A percentile compares a stretch with the other conserved stretches of the same genome.
Evolutionary conservation across 2,797 vertebrate genomes (phyloP).

Genomic region (Setipinna tenuifilis): DNA sequence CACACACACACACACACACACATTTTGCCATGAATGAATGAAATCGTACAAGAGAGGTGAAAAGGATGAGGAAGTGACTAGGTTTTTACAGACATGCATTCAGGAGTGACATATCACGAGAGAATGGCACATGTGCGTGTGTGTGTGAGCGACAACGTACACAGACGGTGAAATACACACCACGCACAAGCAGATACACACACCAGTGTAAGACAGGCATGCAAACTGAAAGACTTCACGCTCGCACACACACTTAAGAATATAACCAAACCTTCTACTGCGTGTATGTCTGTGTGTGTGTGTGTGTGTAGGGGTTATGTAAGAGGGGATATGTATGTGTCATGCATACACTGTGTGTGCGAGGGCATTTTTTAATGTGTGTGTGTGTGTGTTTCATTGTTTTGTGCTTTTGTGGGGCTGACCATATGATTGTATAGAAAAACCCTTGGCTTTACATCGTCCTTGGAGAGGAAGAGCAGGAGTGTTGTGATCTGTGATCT

Average conservation of each 20-base stretch:
- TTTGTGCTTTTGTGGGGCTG: slow-evolving; percentile 38
- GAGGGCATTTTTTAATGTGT: background rate
- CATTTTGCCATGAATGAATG: background rate
- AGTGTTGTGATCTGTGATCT: background rate
- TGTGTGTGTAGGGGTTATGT: slow-evolving; percentile 8
- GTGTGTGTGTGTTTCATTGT: slow-evolving; percentile 23
- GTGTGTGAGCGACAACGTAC: slow-evolving; percentile 22
- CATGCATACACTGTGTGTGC: background rate
- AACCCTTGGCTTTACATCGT: slow-evolving; percentile 31
- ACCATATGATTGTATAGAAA: background rate
- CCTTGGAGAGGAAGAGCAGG: background rate
- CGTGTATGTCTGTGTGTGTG: slow-evolving; percentile 8
- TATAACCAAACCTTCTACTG: background rate
- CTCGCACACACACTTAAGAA: slow-evolving; percentile 31
- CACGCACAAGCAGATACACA: slow-evolving; percentile 43
- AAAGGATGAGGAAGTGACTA: background rate
- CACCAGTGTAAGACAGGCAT: slow-evolving; percentile 48
- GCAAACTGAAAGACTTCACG: slow-evolving; percentile 41
- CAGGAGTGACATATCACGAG: slow-evolving; percentile 42
- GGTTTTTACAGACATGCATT: slow-evolving; percentile 48
- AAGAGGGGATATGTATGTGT: background rate
- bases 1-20: slow-evolving; percentile 6
- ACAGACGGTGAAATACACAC: slow-evolving; percentile 41
- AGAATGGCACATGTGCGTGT: slow-evolving; percentile 30
- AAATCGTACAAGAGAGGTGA: background rate